Evolutionary conservation across 2,797 vertebrate genomes (phyloP), one percentile per base, ranked within the genome.

Genomic region (Thaleichthys pacificus): DNA sequence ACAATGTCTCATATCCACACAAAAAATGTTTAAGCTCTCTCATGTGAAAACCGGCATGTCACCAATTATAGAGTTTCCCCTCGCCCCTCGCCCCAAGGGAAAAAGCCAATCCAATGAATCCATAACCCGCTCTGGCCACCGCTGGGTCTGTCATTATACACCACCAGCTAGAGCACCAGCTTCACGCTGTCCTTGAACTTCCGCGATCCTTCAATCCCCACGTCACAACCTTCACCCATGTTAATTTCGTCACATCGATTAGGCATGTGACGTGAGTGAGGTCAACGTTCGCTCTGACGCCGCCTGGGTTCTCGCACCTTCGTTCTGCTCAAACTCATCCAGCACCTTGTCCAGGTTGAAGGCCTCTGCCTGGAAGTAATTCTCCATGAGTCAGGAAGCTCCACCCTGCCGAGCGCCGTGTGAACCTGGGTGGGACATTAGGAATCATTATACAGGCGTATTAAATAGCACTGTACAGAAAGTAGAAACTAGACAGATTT

Each of bases 331-430:
- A 84, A 99, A 99, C 89, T 99, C 97, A 74, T 99, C 97, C 94
- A 99, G 95, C 89, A 99, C 97, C 94, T 98, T 99, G 93, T 99
- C 97, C 91, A 99, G 95, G 95, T 98, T 98, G 91, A 96, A 99
- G 88, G 97, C 96, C 93, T 98, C 97, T 90, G 96, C 95, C 95
- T 99, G 97, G 92, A 99, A 99, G 89, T 99, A 99, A 95, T 98
- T 98, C 97, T 99, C 97, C 97, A 99, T 99, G 96, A 87, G 95
- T 97, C 91, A 96, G 89, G 86, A 95, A 93, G 93, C 93, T 89
- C 93, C 93, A 93, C 91, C 86, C 90, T 90, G 89, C 81, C 76
- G 69, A 86, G 80, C 51, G 76, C 86, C 80, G 74, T 9, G 82
- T 84, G 88, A 93, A 91, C 92, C 93, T 94, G 66, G 66, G 3